A percentile compares a stretch with the other conserved stretches of the same genome.
Conservation (phyloP, 2,888 invertebrate species). For the Lycia hirtaria region DNA sequence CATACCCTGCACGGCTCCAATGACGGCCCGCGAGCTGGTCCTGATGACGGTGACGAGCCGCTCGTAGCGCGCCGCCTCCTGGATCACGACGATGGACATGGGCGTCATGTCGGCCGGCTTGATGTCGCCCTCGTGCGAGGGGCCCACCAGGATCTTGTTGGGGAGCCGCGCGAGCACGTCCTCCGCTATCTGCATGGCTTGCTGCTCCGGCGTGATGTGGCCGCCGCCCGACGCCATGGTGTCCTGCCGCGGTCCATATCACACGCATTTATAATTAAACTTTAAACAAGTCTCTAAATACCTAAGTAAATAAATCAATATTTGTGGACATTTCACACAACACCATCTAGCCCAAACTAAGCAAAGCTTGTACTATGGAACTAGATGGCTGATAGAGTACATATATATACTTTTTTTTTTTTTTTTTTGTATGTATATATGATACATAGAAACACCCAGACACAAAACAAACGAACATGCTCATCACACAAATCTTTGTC, state of each 20-base stretch:
- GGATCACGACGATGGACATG: conserved; percentile 97
- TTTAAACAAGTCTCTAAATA: too few relatives aligned
- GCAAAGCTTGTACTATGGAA: too few relatives aligned
- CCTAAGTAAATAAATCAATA: too few relatives aligned
- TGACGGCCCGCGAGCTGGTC: conserved; percentile 90
- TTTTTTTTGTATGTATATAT: too few relatives aligned
- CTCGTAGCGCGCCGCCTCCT: conserved; percentile 93
- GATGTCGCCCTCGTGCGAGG: conserved; percentile 88
- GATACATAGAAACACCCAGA: too few relatives aligned
- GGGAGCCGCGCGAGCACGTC: conserved; percentile 93
- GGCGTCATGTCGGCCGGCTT: conserved; percentile 92
- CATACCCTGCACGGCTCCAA: conserved; percentile 94
- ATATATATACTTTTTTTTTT: too few relatives aligned
- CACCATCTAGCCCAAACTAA: too few relatives aligned
- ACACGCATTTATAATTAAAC: too few relatives aligned
- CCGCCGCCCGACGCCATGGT: conserved; percentile 85
- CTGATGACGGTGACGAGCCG: conserved; percentile 90
- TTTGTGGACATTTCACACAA: too few relatives aligned
- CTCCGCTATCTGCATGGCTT: conserved; percentile 91
- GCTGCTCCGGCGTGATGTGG: conserved; percentile 90
- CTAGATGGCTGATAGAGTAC: too few relatives aligned
- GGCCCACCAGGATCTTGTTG: conserved; percentile 87
- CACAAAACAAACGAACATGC: too few relatives aligned
- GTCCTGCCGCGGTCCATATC: conserved; percentile 76
- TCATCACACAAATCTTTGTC: too few relatives aligned